Base-by-base conservation (phyloP, 2,797 vertebrate species). In the Lithobates sylvaticus region DNA sequence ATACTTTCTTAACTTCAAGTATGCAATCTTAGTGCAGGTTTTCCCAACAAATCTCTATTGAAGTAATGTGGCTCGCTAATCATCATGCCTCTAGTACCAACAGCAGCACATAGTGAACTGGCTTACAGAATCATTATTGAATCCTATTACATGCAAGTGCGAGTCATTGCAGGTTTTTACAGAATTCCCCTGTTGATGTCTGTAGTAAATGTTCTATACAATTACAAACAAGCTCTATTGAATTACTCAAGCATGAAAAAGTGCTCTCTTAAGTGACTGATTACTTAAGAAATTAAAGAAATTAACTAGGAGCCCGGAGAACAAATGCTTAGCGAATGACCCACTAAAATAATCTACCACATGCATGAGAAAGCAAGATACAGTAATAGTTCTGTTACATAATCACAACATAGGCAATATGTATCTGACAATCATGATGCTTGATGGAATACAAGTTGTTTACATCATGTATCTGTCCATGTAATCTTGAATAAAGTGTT, bases 211-310 rank as follows among this genome's bases (percentile, higher is more conserved):
- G 54, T 61, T 61, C 21, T 61, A 61, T 61, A 61, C 50, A 54
- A 16, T 54, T 54, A 54, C 54, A 61, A n/a, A 61, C 10, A 23
- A 61, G 8, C 54, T 61, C 54, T 23, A 61, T 21, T 61, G 21
- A 61, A 23, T 61, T 61, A 61, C 54, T 23, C 21, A 61, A 61
- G 54, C 54, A 61, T 8, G 21, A 61, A 61, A 7, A 61, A 61
- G 8, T 23, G 10, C 65, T 29, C n/a, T 26, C 13, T 8, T 67
- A 29, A 67, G 10, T 27, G 65, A 67, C 65, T 67, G 65, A 67
- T 67, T 67, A 67, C 27, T 67, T 67, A 67, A 15, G 65, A 67
- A 67, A 67, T 67, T 67, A 67, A 67, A 27, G n/a, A 67, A 67
- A 67, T 67, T 67, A 67, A 67, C 12, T 3, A 67, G 26, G 27